phyloP scores from a whole-genome alignment of 2,797 vertebrate genomes.

The Mastacembelus armatus region DNA sequence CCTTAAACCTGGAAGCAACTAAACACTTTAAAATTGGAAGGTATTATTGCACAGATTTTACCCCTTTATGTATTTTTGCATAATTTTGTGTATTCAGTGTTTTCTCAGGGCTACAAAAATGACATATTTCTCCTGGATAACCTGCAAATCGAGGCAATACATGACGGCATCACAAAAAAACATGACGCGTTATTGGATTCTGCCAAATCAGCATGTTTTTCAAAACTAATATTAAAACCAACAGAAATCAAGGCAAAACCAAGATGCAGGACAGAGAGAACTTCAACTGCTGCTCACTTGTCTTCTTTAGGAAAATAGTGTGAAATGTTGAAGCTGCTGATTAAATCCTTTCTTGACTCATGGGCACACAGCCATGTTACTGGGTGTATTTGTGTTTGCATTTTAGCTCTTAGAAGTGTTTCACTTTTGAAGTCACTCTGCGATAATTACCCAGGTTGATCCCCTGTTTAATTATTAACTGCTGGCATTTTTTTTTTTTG shows the following conservation, averaged over 20 bases:
- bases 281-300: conserved; percentile 1
- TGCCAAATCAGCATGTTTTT: background rate
- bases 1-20: background rate
- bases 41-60: background rate
- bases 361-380: background rate
- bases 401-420: conserved; percentile 4
- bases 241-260: conserved; percentile 11
- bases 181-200: conserved; percentile 6
- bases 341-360: conserved; percentile 6
- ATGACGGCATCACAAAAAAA: background rate
- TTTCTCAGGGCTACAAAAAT: background rate
- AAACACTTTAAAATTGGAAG: background rate
- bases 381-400: conserved; percentile 27
- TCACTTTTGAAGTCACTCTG: conserved; percentile 13
- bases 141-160: background rate
- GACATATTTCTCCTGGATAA: background rate
- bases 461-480: conserved; percentile 65
- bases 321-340: conserved; percentile 26
- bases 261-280: conserved; percentile 15
- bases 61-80: background rate
- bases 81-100: background rate
- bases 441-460: conserved; percentile 53
- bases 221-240: conserved; percentile 8
- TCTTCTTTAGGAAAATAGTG: conserved; percentile 5
- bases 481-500: conserved; percentile 57